Base-by-base conservation (phyloP, 2,113 vertebrate species). In the Laterallus jamaicensis region DNA sequence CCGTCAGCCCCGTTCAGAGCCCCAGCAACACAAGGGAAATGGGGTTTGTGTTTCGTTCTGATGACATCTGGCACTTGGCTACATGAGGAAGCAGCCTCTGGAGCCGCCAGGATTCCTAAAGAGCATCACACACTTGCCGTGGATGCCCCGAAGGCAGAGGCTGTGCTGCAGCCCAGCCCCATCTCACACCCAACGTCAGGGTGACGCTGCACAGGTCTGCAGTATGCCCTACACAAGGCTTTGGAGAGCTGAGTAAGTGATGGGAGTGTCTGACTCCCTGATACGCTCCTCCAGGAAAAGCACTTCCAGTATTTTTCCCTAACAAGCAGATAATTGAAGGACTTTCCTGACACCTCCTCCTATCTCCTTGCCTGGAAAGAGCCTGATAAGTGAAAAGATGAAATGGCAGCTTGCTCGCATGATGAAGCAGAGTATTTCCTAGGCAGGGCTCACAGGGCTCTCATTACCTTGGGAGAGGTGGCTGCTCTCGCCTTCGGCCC, bases 81-180 rank as follows among this genome's bases (percentile, higher is more conserved):
- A 17, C 4, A 2, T 17, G 21, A 49, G 6, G 24, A 50, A 52
- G 12, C 2, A 35, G 11, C 15, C 67, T 37, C 35, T 42, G 71
- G 17, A 85, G 42, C 5, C 7, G 22, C 25, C 0, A 0, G 32
- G 22, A 15, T 39, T 21, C 29, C 14, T n/a, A 8, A 12, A 4
- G 3, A 39, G 13, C 5, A 12, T 16, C 1, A 2, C 4, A 3
- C 15, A 6, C 2, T 0, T 39, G 16, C 29, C 0, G 0, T 0
- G 13, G 26, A 12, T 2, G 21, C 35, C 25, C 28, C 8, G 49
- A 37, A 49, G 59, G 24, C 18, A 42, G 42, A 32, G 0, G 1
- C 31, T 54, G 24, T 12, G 22, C 9, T 22, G 29, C 10, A 32
- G 21, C 15, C 56, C 10, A 42, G 12, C 19, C 55, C 32, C 4